Evolutionary conservation across 2,113 vertebrate genomes (phyloP).

Genomic region (Pedetes capensis): DNA sequence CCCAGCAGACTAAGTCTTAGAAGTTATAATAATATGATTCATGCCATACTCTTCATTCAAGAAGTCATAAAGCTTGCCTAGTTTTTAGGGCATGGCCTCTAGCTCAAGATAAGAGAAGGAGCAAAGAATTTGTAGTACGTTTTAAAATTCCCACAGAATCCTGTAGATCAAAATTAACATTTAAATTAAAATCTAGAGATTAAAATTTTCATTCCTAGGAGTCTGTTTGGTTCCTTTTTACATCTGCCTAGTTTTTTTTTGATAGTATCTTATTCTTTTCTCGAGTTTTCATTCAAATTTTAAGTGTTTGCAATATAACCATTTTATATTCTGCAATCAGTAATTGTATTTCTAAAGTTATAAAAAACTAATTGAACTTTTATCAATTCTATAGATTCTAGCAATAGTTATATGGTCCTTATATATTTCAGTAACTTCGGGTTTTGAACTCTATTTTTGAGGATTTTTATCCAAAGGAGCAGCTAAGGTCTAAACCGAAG

Average conservation of each 20-base stretch:
- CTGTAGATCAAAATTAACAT: too few relatives aligned
- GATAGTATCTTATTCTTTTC: not conserved
- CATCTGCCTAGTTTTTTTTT: not conserved
- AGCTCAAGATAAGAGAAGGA: not conserved
- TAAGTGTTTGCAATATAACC: not conserved
- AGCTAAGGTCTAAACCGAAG: not conserved
- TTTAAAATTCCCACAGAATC: not conserved
- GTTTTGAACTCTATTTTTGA: not conserved
- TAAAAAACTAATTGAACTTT: not conserved
- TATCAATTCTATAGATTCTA: not conserved
- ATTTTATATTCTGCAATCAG: not conserved
- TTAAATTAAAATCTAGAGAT: conserved; percentile 19
- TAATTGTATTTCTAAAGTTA: not conserved
- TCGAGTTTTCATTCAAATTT: not conserved
- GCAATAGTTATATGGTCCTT: not conserved
- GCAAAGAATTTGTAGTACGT: not conserved
- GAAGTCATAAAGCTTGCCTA: not conserved
- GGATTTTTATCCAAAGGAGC: not conserved
- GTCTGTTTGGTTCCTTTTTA: not conserved
- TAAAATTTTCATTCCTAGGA: not conserved
- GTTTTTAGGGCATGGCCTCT: not conserved
- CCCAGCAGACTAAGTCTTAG: too few relatives aligned
- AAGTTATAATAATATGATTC: not conserved
- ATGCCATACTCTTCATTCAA: not conserved
- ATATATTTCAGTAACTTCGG: not conserved